A percentile compares a stretch with the other conserved stretches of the same genome.
These are phyloP conservation scores for Apoda limacodes DNA, from an alignment of 2,888 invertebrate genomes.

Conservation along the genomic window DNA sequence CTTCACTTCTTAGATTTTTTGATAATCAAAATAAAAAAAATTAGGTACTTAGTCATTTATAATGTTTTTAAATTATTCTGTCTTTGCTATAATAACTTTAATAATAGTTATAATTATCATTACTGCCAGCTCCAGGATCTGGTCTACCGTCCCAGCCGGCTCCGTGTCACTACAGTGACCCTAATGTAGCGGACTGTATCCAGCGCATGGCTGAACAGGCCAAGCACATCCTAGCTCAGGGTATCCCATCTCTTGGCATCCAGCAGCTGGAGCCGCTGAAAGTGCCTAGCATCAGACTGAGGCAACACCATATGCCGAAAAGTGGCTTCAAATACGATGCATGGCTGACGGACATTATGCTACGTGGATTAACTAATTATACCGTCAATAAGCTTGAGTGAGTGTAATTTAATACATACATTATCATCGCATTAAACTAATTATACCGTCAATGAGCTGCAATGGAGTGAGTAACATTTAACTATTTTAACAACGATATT, in stretches of 20 bases:
- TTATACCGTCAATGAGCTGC: too few species aligned
- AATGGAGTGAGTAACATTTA: too few species aligned
- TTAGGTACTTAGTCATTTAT: too few species aligned
- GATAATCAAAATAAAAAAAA: too few species aligned
- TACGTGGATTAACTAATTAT: slow-evolving; percentile 61
- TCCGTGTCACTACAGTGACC: slow-evolving; percentile 68
- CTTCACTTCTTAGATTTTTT: too few species aligned
- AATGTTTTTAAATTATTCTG: too few species aligned
- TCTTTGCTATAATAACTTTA: too few species aligned
- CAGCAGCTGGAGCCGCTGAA: slow-evolving; percentile 71
- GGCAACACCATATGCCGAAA: slow-evolving; percentile 63
- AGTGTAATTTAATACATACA: slow-evolving; percentile 32
- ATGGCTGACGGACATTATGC: slow-evolving; percentile 53
- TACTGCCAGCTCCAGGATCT: too few species aligned
- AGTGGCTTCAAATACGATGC: slow-evolving; percentile 65
- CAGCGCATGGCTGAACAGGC: slow-evolving; percentile 64
- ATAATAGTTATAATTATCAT: too few species aligned
- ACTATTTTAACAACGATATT: too few species aligned
- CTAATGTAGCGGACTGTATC: slow-evolving; percentile 67
- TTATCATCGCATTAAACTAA: too few species aligned
- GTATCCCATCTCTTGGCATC: slow-evolving; percentile 69
- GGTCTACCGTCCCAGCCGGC: slow-evolving; percentile 26
- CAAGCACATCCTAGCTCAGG: slow-evolving; percentile 57
- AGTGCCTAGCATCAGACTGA: slow-evolving; percentile 67
- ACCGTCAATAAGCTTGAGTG: slow-evolving; percentile 62